Evolutionary conservation across 2,888 invertebrate genomes (phyloP).

Genomic region (Andrena haemorrhoa): DNA sequence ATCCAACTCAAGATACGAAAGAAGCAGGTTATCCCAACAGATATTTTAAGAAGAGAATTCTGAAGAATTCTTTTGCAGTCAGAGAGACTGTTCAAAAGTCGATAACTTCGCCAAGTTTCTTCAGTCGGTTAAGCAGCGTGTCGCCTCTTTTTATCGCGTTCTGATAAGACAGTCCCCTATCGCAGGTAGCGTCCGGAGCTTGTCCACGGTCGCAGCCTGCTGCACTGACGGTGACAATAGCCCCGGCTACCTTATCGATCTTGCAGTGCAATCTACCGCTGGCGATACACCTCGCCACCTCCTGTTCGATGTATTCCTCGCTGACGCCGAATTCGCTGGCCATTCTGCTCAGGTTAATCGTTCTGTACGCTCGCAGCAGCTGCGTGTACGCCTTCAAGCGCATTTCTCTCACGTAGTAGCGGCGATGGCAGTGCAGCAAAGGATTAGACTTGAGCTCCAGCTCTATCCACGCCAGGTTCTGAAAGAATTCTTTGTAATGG

Average conservation of each 20-base stretch:
- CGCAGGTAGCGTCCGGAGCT: slow-evolving; percentile 73
- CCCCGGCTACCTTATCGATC: slow-evolving; percentile 89
- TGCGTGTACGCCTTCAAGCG: slow-evolving; percentile 90
- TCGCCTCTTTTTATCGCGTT: slow-evolving; percentile 90
- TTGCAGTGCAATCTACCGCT: slow-evolving; percentile 89
- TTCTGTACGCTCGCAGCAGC: slow-evolving; percentile 89
- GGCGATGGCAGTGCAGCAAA: slow-evolving; percentile 88
- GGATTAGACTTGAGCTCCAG: slow-evolving; percentile 87
- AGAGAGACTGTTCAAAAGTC: slow-evolving; percentile 85
- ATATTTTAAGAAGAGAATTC: too few relatives aligned
- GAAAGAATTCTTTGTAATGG: slow-evolving; percentile 89
- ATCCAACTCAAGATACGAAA: too few relatives aligned
- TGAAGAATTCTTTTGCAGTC: too few relatives aligned
- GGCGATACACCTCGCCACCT: slow-evolving; percentile 87
- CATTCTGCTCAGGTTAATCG: slow-evolving; percentile 89
- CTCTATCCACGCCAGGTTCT: slow-evolving; percentile 84
- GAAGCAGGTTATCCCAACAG: too few relatives aligned
- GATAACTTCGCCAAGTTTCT: slow-evolving; percentile 90
- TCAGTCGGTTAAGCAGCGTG: slow-evolving; percentile 89
- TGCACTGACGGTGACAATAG: slow-evolving; percentile 88
- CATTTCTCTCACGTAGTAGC: slow-evolving; percentile 90
- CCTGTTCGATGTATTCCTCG: slow-evolving; percentile 88
- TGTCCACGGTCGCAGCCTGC: slow-evolving; percentile 73
- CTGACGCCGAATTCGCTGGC: slow-evolving; percentile 90
- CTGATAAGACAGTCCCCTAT: slow-evolving; percentile 86